Evolutionary conservation across 1,140 invertebrate species (phyloP).

Genomic region (Trichoplusia ni): DNA sequence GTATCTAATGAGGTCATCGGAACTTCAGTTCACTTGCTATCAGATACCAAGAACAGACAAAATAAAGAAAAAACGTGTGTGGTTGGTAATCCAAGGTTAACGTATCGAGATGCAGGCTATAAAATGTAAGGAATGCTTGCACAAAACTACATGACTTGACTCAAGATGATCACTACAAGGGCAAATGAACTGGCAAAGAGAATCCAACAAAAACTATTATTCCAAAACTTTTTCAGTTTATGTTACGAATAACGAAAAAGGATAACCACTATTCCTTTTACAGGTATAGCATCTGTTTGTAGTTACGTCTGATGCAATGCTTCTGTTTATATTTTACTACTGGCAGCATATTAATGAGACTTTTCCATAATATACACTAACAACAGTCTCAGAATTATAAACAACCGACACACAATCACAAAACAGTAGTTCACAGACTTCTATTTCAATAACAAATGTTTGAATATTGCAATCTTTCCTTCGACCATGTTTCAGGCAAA

Average conservation of each 20-base stretch:
- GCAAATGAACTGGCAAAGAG: too few species aligned
- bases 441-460: background rate
- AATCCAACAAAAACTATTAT: too few species aligned
- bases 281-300: background rate
- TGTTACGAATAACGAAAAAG: too few species aligned
- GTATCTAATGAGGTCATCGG: constrained; percentile 1
- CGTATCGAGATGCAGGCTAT: background rate
- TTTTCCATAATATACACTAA: background rate
- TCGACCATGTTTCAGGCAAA: background rate
- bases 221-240: too few species aligned
- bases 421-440: background rate
- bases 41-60: background rate
- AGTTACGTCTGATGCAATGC: background rate
- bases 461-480: background rate
- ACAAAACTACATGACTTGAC: background rate
- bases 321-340: background rate
- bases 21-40: background rate
- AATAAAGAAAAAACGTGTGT: background rate
- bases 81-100: background rate
- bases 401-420: background rate
- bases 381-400: background rate
- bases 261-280: background rate
- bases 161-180: background rate
- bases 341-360: background rate
- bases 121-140: background rate